Evolutionary conservation across 1,140 invertebrate genomes (phyloP).

Genomic region (Listronotus oregonensis): DNA sequence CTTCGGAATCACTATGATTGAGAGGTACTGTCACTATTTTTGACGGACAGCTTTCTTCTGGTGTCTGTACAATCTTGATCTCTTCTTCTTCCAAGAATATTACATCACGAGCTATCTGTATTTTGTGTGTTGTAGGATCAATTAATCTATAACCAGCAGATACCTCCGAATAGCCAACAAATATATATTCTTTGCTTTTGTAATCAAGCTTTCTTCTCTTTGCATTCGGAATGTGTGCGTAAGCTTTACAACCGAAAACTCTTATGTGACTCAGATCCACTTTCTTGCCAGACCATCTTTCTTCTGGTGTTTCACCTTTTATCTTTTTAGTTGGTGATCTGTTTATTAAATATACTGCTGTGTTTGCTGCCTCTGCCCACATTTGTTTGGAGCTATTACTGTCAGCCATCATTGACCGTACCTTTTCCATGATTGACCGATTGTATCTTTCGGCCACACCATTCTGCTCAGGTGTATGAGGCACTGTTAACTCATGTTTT

Average conservation of each 20-base stretch:
- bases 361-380: constrained; percentile 52
- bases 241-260: constrained; percentile 56
- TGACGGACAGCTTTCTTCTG: too few relatives aligned
- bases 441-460: constrained; percentile 53
- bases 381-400: constrained; percentile 50
- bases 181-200: constrained; percentile 49
- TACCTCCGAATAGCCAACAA: constrained; percentile 53
- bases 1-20: too few relatives aligned
- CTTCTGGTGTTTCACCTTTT: constrained; percentile 53
- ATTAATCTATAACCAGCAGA: too few relatives aligned
- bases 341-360: constrained; percentile 52
- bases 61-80: too few relatives aligned
- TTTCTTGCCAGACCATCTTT: constrained; percentile 47
- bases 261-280: constrained; percentile 41
- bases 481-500: constrained; percentile 51
- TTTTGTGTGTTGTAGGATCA: too few relatives aligned
- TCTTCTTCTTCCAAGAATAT: too few relatives aligned
- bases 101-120: too few relatives aligned
- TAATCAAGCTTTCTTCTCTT: constrained; percentile 51
- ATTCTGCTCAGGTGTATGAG: constrained; percentile 57
- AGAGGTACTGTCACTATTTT: too few relatives aligned
- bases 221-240: constrained; percentile 53
- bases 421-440: constrained; percentile 49
- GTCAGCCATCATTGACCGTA: constrained; percentile 45
- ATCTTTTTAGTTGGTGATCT: constrained; percentile 46